phyloP scores from a whole-genome alignment of 1,140 invertebrate genomes.

The Bombus affinis region DNA sequence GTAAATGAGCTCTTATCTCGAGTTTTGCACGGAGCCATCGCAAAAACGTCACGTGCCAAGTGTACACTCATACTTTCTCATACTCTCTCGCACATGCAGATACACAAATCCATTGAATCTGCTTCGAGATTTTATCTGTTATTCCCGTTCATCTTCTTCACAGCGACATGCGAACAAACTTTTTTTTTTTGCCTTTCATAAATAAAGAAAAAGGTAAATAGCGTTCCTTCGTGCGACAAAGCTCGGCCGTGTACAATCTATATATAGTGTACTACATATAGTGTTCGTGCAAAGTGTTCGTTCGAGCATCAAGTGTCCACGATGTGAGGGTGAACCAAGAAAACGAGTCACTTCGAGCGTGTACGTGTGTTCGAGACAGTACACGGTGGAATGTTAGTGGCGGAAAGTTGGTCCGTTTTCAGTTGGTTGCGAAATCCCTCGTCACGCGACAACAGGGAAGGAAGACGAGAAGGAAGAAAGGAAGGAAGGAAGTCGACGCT shows the following conservation, averaged over 20 bases:
- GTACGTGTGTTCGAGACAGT: background rate
- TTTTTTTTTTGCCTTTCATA: background rate
- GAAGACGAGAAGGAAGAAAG: slow-evolving; percentile 28
- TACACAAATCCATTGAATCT: background rate
- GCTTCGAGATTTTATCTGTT: background rate
- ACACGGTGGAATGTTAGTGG: slow-evolving; percentile 10
- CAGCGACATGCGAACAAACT: background rate
- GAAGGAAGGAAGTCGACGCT: slow-evolving; percentile 22
- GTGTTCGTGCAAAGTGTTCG: background rate
- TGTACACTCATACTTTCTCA: background rate
- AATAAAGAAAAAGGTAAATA: slow-evolving; percentile 12
- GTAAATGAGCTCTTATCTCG: slow-evolving; percentile 50
- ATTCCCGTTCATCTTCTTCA: background rate
- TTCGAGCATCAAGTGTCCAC: background rate
- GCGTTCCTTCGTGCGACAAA: too few species aligned
- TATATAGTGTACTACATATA: too few species aligned
- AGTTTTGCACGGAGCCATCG: background rate
- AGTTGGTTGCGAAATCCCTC: slow-evolving; percentile 54
- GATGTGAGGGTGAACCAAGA: background rate
- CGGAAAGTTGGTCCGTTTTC: background rate
- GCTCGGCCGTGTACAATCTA: background rate
- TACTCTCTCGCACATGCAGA: background rate
- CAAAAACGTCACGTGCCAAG: slow-evolving; percentile 33
- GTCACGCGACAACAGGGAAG: slow-evolving; percentile 35
- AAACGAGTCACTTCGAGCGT: background rate